Percentiles rank a stretch among this genome's conserved stretches.
These are phyloP conservation scores for Mellivora capensis DNA, from an alignment of 2,113 vertebrate species.

Conservation along the genomic window DNA sequence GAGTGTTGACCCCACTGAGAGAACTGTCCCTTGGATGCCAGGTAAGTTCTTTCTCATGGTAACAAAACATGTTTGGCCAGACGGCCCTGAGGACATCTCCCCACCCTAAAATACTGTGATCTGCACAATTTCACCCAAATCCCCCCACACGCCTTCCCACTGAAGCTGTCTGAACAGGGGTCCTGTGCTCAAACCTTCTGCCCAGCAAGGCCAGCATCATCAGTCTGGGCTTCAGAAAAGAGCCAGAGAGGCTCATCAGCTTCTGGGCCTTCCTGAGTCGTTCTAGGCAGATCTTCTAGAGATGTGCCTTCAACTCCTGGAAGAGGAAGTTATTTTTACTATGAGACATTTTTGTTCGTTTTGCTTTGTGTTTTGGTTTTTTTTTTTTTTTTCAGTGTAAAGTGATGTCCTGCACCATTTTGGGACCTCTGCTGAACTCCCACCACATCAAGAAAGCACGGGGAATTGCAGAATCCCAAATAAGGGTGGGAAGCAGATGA, in stretches of 20 bases:
- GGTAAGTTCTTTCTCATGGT: accelerated
- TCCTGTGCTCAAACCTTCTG: accelerated
- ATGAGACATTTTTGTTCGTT: not conserved
- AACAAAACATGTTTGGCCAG: accelerated
- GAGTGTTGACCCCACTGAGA: accelerated
- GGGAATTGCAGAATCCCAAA: not conserved
- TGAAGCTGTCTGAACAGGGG: not conserved
- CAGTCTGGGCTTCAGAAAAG: accelerated
- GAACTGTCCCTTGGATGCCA: not conserved
- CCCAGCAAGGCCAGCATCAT: accelerated
- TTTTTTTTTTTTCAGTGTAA: not conserved
- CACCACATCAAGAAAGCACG: too few relatives aligned
- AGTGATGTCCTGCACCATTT: too few relatives aligned
- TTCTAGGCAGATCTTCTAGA: not conserved
- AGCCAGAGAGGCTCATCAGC: not conserved
- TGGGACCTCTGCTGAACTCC: too few relatives aligned
- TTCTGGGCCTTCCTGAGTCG: not conserved
- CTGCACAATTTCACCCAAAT: not conserved
- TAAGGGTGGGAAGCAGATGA: too few relatives aligned
- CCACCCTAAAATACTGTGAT: not conserved
- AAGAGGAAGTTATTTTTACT: not conserved
- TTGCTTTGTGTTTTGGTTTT: not conserved
- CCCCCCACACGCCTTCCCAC: accelerated
- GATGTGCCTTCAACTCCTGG: not conserved
- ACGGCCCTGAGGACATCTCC: accelerated